phyloP scores from a whole-genome alignment of 1,140 invertebrate species.

The Gryllus bimaculatus region DNA sequence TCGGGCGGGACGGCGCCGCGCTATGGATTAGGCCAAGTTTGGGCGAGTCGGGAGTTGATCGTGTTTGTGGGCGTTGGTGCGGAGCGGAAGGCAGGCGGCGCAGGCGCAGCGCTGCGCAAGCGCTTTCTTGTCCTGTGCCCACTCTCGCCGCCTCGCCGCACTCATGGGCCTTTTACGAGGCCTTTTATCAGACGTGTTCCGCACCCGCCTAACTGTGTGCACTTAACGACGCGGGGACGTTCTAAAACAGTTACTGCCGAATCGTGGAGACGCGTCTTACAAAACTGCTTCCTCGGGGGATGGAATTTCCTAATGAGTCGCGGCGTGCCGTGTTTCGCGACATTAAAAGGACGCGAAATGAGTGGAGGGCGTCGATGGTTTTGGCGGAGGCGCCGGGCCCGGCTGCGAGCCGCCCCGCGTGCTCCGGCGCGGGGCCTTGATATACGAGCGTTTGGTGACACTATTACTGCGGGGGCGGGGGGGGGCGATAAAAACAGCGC shows the following conservation, averaged over 20 bases:
- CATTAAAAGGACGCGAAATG: background rate
- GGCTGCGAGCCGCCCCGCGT: background rate
- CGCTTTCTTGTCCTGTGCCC: too few relatives aligned
- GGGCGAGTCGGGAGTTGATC: background rate
- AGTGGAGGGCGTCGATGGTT: background rate
- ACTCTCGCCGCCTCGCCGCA: background rate
- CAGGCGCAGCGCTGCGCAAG: too few relatives aligned
- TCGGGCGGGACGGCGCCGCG: too few relatives aligned
- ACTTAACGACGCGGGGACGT: background rate
- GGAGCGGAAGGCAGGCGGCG: background rate
- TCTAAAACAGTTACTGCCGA: background rate
- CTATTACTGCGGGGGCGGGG: background rate
- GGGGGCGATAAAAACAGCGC: background rate
- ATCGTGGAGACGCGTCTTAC: background rate
- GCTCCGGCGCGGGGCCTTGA: background rate
- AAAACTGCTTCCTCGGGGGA: slow-evolving; percentile 3
- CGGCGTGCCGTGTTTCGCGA: background rate
- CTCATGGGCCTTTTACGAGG: background rate
- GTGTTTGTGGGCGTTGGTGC: background rate
- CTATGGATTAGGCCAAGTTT: background rate
- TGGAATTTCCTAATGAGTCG: slow-evolving; percentile 1
- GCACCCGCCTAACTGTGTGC: too few relatives aligned
- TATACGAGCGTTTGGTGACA: background rate
- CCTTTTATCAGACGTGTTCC: background rate
- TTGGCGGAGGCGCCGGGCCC: background rate